Conservation (phyloP, 2,113 vertebrate genomes). For the Pachypanchax playfairii region DNA sequence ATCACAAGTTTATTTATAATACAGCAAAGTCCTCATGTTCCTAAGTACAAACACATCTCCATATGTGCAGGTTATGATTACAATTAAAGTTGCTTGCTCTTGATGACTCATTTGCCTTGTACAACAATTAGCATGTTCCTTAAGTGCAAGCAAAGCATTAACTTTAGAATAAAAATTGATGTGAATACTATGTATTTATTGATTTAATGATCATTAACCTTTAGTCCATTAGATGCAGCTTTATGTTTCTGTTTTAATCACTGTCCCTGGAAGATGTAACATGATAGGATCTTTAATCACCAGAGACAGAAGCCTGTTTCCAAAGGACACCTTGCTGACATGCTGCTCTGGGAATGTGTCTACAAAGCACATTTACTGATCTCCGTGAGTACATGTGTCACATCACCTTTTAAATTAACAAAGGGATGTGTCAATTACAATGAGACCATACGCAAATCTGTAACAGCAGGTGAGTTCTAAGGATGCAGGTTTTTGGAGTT, state of each 20-base stretch:
- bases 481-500: constrained; percentile 33
- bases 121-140: constrained; percentile 44
- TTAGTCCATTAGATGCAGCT: constrained; percentile 78
- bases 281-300: constrained; percentile 77
- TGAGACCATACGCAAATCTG: constrained; percentile 51
- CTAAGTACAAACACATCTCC: constrained; percentile 22
- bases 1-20: not conserved
- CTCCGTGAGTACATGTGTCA: constrained; percentile 69
- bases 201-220: constrained; percentile 79
- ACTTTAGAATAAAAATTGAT: constrained; percentile 57
- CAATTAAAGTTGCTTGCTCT: constrained; percentile 30
- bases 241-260: constrained; percentile 82
- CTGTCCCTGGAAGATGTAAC: constrained; percentile 74
- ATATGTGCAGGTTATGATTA: constrained; percentile 9
- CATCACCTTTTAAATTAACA: constrained; percentile 73
- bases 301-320: constrained; percentile 66
- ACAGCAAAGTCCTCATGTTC: not conserved
- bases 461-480: constrained; percentile 57
- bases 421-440: constrained; percentile 72
- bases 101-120: constrained; percentile 51
- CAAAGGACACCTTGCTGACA: constrained; percentile 79
- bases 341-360: constrained; percentile 62
- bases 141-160: constrained; percentile 65
- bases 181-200: constrained; percentile 61
- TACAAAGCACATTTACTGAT: constrained; percentile 71